Conservation (phyloP, 2,113 vertebrate species). For the Herpetotheres cachinnans region DNA sequence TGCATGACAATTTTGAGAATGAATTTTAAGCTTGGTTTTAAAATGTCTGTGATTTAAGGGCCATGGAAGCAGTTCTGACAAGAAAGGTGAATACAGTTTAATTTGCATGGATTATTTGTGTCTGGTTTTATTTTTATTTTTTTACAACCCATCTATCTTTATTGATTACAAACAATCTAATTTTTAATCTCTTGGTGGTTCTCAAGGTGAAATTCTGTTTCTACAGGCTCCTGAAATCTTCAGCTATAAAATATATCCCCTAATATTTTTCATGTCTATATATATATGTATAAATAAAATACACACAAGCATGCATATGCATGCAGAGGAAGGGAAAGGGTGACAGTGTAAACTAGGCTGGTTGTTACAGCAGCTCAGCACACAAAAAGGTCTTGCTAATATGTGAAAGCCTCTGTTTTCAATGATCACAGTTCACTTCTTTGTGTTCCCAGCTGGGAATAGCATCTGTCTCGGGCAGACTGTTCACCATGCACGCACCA, state of each 20-base stretch:
- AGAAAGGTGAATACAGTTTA: slow-evolving; percentile 43
- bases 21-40: slow-evolving; percentile 11
- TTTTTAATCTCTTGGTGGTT: slow-evolving; percentile 32
- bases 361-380: not conserved
- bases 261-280: not conserved
- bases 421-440: not conserved
- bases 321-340: not conserved
- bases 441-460: not conserved
- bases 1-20: not conserved
- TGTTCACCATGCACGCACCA: not conserved
- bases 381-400: not conserved
- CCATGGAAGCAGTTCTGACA: slow-evolving; percentile 23
- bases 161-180: slow-evolving; percentile 13
- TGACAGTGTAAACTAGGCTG: not conserved
- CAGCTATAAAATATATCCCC: not conserved
- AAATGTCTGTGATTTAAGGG: slow-evolving; percentile 44
- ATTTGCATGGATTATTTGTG: slow-evolving; percentile 51
- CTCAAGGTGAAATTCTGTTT: slow-evolving; percentile 48
- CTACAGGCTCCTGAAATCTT: not conserved
- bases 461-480: not conserved
- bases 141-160: slow-evolving; percentile 9
- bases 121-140: not conserved
- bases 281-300: not conserved
- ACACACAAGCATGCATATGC: not conserved
- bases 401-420: not conserved